These are phyloP conservation scores for Malurus leucopterus DNA, from an alignment of 2,797 vertebrate genomes.

Conservation along the genomic window DNA sequence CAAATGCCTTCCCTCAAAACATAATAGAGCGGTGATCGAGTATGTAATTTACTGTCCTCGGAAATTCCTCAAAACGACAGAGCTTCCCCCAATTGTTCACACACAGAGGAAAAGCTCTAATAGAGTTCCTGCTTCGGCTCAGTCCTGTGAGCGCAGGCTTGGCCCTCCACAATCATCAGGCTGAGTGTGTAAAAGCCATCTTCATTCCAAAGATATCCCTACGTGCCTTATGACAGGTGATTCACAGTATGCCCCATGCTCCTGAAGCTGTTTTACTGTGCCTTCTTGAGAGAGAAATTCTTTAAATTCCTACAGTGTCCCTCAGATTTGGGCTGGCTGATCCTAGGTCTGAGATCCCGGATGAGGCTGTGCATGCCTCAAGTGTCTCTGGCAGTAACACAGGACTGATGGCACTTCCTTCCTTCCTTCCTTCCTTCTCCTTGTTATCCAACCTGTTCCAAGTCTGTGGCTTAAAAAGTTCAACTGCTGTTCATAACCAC, in stretches of 20 bases:
- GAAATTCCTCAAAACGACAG: conserved; percentile 68
- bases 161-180: not conserved
- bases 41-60: conserved; percentile 65
- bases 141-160: not conserved
- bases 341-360: not conserved
- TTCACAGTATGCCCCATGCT: not conserved
- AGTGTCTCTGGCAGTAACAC: not conserved
- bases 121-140: conserved; percentile 34
- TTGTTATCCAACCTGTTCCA: not conserved
- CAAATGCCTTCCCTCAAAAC: conserved; percentile 47
- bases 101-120: conserved; percentile 57
- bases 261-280: not conserved
- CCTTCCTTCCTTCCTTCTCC: conserved; percentile 33
- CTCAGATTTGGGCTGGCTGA: not conserved
- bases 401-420: not conserved
- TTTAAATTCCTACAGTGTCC: not conserved
- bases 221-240: conserved; percentile 27
- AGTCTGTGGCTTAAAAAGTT: not conserved
- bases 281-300: not conserved
- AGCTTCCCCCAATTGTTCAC: conserved; percentile 74
- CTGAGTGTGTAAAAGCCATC: conserved; percentile 28
- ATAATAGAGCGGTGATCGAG: conserved; percentile 60
- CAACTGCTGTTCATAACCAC: not conserved
- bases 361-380: not conserved
- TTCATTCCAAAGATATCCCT: conserved; percentile 19